Base-by-base conservation (phyloP, 2,113 vertebrate species). In the Malurus elegans region DNA sequence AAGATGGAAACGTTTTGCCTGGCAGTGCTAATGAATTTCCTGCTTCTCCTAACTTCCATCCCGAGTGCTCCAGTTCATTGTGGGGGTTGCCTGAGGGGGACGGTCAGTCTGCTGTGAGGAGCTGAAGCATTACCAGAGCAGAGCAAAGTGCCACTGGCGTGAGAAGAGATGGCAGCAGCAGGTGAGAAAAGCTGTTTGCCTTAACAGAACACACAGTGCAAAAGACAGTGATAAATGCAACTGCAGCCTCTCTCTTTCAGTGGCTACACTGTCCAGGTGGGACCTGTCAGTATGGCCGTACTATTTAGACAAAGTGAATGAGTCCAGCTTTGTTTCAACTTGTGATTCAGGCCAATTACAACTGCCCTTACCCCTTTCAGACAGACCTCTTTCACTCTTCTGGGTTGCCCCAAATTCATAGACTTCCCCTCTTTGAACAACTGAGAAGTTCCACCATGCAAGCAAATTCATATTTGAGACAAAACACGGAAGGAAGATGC, bases 101-200 rank as follows among this genome's bases (percentile, higher is more conserved):
- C 5, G 12, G 18, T 58, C n/a, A 11, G 38, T 38, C 38, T 44
- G 34, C 69, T 56, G 54, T 13, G 80, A 76, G 44, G 12, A 92
- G 26, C 14, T 44, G 36, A 74, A 53, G 51, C 2, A 0, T 56
- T 36, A 50, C 20, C 6, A 3, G 28, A 45, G 61, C 0, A 1
- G 47, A 67, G 38, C 34, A 36, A 82, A 86, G 74, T 31, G 32
- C 38, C 74, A 8, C 9, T 18, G 40, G 36, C 23, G 11, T 13
- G 7, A 29, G 58, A 57, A 69, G 12, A n/a, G 29, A 38, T 18
- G 53, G 64, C 40, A 69, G 67, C 29, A 73, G 26, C 15, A 14
- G 14, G 9, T 47, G 13, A 56, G 36, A 54, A 79, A 31, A 24
- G 21, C 18, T 24, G 18, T 53, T 12, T 57, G 31, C 56, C 40